Evolutionary conservation across 2,888 invertebrate genomes (phyloP).

Genomic region (Agonopterix heracliana): DNA sequence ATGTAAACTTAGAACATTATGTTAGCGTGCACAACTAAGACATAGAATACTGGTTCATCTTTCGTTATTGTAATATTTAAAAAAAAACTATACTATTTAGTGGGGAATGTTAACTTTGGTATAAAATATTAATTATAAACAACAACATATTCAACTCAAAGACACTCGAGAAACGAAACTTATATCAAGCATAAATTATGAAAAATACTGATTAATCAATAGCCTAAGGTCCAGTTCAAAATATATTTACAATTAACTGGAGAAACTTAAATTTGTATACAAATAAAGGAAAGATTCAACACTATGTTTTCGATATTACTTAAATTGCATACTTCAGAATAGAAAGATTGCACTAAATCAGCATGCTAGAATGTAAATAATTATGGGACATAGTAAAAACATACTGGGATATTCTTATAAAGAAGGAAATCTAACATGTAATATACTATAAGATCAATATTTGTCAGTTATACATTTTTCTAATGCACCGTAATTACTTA

Average conservation of each 20-base stretch:
- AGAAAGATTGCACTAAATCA: slow-evolving; percentile 20
- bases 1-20: slow-evolving; percentile 57
- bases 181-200: slow-evolving; percentile 71
- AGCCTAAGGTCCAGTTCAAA: slow-evolving; percentile 53
- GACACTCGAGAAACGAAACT: slow-evolving; percentile 63
- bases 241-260: slow-evolving; percentile 68
- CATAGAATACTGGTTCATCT: slow-evolving; percentile 45
- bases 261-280: slow-evolving; percentile 22
- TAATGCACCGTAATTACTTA: slow-evolving; percentile 49
- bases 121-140: slow-evolving; percentile 77
- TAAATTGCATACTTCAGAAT: slow-evolving; percentile 3
- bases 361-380: not conserved
- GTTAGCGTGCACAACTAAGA: slow-evolving; percentile 48
- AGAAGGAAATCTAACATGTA: slow-evolving; percentile 24
- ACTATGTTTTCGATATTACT: not conserved
- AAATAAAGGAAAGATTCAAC: slow-evolving; percentile 2
- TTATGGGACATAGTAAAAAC: slow-evolving; percentile 13
- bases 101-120: slow-evolving; percentile 87
- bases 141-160: slow-evolving; percentile 70
- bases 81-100: slow-evolving; percentile 67
- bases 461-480: slow-evolving; percentile 19
- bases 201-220: slow-evolving; percentile 70
- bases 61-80: slow-evolving; percentile 23
- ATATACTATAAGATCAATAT: slow-evolving; percentile 22
- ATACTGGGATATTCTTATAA: slow-evolving; percentile 15